Base-by-base conservation (phyloP, 2,888 invertebrate genomes). In the Philhelius pedissequus region DNA sequence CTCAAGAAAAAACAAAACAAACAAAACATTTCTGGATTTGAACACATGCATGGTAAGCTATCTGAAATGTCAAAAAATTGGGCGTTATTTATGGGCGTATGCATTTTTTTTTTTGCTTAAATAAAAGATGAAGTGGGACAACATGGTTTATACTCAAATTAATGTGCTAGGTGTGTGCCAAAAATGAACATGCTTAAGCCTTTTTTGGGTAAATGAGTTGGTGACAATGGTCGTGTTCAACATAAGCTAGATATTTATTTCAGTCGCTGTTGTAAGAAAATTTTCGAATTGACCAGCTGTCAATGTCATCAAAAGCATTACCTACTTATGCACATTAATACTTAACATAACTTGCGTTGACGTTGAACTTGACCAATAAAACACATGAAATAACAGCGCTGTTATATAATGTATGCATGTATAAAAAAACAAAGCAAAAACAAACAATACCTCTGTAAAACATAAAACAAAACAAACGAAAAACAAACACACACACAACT, bases 61-160 rank as follows among this genome's bases (percentile, higher is more conserved):
- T 73, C 40, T 18, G 70, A 81, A 81, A 58, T 52, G 48, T 70
- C 40, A 70, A 73, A 73, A 6, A 73, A 54, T 4, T 32, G 40
- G 30, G 18, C 25, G 32, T 50, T 64, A 62, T n/a, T 43, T 45
- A 13, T 64, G 27, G 27, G 50, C 58, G 40, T 50, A 30, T 48
- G 48, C 48, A 35, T 38, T 56, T 43, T 38, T 56, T 43, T 38
- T 15, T 52, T 35, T 30, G 3, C 35, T 45, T 48, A 56, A 48
- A 5, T 35, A 22, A 40, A n/a, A 56, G 3, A 66, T 84, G 80
- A 88, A 90, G 89, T 89, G 91, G 90, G 90, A 90, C 90, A 89
- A 89, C 89, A 91, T 90, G 89, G 88, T 88, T 88, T 88, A 87
- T 82, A 80, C 80, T 76, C 20, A 71, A 70, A 25, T 69, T 78